Conservation (phyloP, 2,797 vertebrate genomes). For the Acanthurus lineatus region DNA sequence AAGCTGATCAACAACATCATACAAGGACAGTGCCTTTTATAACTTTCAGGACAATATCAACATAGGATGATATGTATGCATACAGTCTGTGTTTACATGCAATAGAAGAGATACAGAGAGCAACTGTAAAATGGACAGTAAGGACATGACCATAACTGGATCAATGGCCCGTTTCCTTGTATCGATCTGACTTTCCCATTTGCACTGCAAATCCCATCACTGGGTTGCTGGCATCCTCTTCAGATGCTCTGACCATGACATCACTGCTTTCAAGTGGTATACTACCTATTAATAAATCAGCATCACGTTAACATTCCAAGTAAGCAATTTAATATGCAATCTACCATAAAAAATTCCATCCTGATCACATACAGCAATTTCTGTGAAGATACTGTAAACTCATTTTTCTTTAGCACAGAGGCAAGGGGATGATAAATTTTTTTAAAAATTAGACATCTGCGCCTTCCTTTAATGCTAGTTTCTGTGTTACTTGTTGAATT, state of each 20-base stretch:
- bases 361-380: conserved; percentile 24
- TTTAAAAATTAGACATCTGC: neutral
- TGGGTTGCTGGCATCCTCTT: conserved; percentile 25
- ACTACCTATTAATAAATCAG: conserved; percentile 39
- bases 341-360: conserved; percentile 8
- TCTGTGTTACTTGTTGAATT: conserved; percentile 31
- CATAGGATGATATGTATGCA: conserved; percentile 37
- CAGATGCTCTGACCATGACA: conserved; percentile 36
- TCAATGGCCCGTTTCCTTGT: conserved; percentile 46
- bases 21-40: conserved; percentile 30
- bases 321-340: conserved; percentile 14
- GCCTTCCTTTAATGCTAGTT: conserved; percentile 27
- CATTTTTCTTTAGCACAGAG: conserved; percentile 15
- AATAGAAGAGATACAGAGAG: conserved; percentile 52
- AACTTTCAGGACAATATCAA: conserved; percentile 35
- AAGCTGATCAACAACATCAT: conserved; percentile 29
- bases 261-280: conserved; percentile 47
- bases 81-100: conserved; percentile 64
- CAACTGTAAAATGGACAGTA: conserved; percentile 47
- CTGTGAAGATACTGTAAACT: conserved; percentile 41
- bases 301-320: conserved; percentile 17
- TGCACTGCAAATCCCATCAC: conserved; percentile 48
- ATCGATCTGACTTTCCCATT: conserved; percentile 44
- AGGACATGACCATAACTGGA: conserved; percentile 47
- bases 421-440: conserved; percentile 13